Evolutionary conservation across 2,888 invertebrate genomes (phyloP), one percentile per base, ranked within the genome.

Genomic region (Tubulanus polymorphus): DNA sequence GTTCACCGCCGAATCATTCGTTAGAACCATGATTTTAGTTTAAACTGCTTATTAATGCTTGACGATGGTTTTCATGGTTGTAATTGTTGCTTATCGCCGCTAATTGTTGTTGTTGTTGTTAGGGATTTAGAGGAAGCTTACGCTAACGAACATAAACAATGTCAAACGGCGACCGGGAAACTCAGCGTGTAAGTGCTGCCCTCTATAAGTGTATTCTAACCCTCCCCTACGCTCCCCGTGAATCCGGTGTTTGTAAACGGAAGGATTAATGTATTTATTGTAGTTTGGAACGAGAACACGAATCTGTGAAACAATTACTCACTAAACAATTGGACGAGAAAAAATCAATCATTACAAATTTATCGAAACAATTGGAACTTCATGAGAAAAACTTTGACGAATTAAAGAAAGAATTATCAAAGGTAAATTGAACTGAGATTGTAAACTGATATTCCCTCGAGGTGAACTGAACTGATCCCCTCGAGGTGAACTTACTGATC

Each of bases 351-450:
- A 73, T 77, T 15, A 65, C 65, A 18, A 69, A 66, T 51, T 63
- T 76, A 29, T 75, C 75, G 18, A 69, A 72, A 46, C 74, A 77
- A 53, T 64, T 76, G 10, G 76, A 75, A 48, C 57, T 67, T 6
- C 75, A 76, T 54, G 73, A 75, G 67, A 73, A 69, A 55, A 75
- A 75, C 61, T 74, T 76, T 62, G 69, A 71, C 51, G 75, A 76
- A 46, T 65, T 76, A 5, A 76, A 76, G 53, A 69, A 71, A 35
- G 77, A 77, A 56, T 65, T 77, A 0, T 65, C 62, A 20, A 75
- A 75, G 72, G 76, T 76, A 37, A 52, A 18, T n/a, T 48, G n/a
- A 10, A 32, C 35, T 12, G n/a, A n/a, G n/a, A n/a, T n/a, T n/a
- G n/a, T n/a, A n/a, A n/a, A n/a, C n/a, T 32, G n/a, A 51, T 15